phyloP scores from a whole-genome alignment of 2,888 invertebrate species.

The Chirona hameri region DNA sequence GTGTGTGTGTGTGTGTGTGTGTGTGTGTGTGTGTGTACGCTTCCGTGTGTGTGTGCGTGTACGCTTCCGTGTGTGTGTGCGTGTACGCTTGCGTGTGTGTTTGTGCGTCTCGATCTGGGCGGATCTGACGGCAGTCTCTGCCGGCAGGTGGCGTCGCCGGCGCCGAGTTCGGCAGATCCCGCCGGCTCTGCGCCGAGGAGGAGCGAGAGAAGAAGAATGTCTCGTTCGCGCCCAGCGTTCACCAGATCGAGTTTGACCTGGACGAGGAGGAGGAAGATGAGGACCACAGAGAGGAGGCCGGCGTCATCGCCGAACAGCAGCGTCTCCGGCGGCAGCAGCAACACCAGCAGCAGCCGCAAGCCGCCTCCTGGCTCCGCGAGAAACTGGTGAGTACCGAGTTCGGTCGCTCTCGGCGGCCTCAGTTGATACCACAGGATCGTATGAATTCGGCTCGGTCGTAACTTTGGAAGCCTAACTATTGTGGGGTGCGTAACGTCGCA shows the following conservation, averaged over 20 bases:
- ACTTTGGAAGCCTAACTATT: no score
- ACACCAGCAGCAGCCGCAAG: not conserved
- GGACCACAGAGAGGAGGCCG: not conserved
- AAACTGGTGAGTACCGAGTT: not conserved
- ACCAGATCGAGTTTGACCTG: slow-evolving; percentile 3
- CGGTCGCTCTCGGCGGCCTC: not conserved
- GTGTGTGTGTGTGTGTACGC: no score
- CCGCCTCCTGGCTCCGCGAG: not conserved
- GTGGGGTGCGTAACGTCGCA: no score
- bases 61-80: not conserved
- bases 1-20: not conserved
- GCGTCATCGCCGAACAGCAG: not conserved
- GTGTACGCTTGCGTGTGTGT: not conserved
- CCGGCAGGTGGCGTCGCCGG: not conserved
- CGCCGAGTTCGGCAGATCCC: not conserved
- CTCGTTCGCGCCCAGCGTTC: slow-evolving; percentile 12
- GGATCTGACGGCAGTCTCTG: not conserved
- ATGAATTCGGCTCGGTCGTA: no score
- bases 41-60: not conserved
- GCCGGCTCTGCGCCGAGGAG: not conserved
- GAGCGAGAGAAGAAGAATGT: slow-evolving; percentile 2
- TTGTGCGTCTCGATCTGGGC: no score
- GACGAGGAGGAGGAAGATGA: not conserved
- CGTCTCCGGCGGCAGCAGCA: no score
- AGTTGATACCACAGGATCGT: no score